Evolutionary conservation across 2,113 vertebrate species (phyloP), one percentile per base, ranked within the genome.

Genomic region (Catagonus wagneri): DNA sequence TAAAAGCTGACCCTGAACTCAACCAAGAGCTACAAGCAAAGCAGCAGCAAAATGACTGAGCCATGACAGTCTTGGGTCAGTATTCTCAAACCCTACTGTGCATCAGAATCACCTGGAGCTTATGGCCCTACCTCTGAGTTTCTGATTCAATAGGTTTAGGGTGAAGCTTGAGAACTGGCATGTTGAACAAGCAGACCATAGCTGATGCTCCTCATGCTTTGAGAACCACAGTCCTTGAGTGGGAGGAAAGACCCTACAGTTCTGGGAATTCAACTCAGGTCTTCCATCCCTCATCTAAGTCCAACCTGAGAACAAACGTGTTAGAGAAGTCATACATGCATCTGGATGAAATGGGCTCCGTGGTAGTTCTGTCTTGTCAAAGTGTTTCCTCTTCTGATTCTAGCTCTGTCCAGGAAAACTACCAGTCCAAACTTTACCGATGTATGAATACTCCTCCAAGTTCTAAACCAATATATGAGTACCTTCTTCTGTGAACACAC

Each of bases 391-490:
- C 3, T 76, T 90, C 11, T n/a, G 29, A 65, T 19, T 13, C 23
- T 61, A 22, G 23, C 58, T 80, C 3, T 23, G 58, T 25, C 23
- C 0, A 34, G 9, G 11, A 68, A 76, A 68, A 22, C 23, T 7
- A 27, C 20, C 25, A 69, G 29, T 58, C 39, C 29, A 61, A 78
- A 32, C 11, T 27, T 39, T 79, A 2, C 6, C 15, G 29, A 65
- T 1, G 3, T 0, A 3, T 25, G 3, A 80, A 12, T 5, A 50
- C 1, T 17, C 32, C 19, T 63, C 15, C 5, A 93, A 56, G 20
- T 63, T 52, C 11, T 69, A 44, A 94, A 36, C 27, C 79, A 69
- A 36, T 39, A 63, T 75, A 75, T 39, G 36, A 71, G n/a, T 13
- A 65, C 7, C 34, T 69, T 65, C 22, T 69, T 90, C 68, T 23